Evolutionary conservation across 2,113 vertebrate genomes (phyloP).

Genomic region (Cranoglanis bouderius): DNA sequence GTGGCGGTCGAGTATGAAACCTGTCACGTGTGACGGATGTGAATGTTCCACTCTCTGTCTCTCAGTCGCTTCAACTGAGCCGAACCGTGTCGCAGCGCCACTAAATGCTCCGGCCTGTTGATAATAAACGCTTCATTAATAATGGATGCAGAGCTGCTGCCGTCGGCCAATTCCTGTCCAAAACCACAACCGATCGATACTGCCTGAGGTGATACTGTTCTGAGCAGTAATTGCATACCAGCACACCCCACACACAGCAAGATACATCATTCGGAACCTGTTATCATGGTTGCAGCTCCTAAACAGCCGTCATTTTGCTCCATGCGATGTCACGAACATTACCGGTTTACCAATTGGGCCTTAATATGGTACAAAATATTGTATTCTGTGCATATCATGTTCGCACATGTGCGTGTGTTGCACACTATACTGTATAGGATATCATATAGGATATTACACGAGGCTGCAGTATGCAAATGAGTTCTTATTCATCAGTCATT

Average conservation of each 20-base stretch:
- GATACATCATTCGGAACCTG: neutral
- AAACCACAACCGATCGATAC: constrained; percentile 49
- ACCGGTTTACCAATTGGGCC: neutral
- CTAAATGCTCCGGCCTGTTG: constrained; percentile 32
- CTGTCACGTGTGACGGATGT: neutral
- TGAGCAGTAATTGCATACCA: neutral
- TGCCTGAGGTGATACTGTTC: constrained; percentile 2
- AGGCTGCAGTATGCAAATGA: neutral
- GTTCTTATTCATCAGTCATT: neutral
- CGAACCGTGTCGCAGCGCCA: neutral
- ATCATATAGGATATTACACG: neutral
- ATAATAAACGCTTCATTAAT: constrained; percentile 51
- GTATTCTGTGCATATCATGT: neutral
- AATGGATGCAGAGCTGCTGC: constrained; percentile 48
- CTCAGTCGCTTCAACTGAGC: neutral
- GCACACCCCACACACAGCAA: constrained; percentile 29
- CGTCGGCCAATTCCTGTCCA: constrained; percentile 13
- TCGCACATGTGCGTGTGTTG: too few relatives aligned
- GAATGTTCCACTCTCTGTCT: neutral
- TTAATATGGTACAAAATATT: neutral
- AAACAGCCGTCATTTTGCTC: neutral
- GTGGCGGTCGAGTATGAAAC: neutral
- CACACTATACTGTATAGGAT: too few relatives aligned
- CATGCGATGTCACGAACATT: neutral
- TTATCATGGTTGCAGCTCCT: neutral